These are phyloP conservation scores for Oxygymnocypris stewartii DNA, from an alignment of 2,113 vertebrate species.

Conservation along the genomic window DNA sequence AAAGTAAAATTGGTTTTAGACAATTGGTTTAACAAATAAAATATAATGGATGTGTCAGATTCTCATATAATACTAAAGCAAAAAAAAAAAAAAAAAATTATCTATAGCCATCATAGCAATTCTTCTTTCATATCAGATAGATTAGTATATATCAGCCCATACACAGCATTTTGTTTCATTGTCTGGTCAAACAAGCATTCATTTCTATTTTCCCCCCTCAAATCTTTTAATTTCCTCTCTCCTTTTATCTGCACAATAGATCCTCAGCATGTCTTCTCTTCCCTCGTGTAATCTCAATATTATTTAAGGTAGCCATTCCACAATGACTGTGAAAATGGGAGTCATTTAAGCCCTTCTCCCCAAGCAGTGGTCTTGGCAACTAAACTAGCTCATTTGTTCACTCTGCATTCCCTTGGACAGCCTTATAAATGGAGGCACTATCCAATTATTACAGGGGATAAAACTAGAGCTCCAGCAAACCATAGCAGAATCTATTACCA, in stretches of 20 bases:
- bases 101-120: not conserved
- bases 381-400: slow-evolving; percentile 69
- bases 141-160: not conserved
- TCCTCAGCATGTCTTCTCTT: slow-evolving; percentile 36
- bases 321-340: slow-evolving; percentile 54
- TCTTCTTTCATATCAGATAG: not conserved
- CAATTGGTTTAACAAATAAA: not conserved
- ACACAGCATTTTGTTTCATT: not conserved
- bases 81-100: not conserved
- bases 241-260: slow-evolving; percentile 39
- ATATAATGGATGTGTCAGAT: not conserved
- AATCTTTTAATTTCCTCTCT: slow-evolving; percentile 28
- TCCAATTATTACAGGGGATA: slow-evolving; percentile 64
- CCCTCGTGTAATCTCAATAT: slow-evolving; percentile 54
- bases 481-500: slow-evolving; percentile 53
- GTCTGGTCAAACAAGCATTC: slow-evolving; percentile 11
- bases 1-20: not conserved
- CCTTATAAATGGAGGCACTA: slow-evolving; percentile 61
- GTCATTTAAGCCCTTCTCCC: slow-evolving; percentile 60
- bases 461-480: slow-evolving; percentile 52
- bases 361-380: slow-evolving; percentile 58
- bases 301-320: slow-evolving; percentile 64
- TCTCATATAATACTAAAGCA: not conserved
- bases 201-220: not conserved
- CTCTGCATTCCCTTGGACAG: slow-evolving; percentile 60